A percentile compares a stretch with the other conserved stretches of the same genome.
These are phyloP conservation scores for Dunckerocampus dactyliophorus DNA, from an alignment of 2,113 vertebrate species.

Conservation along the genomic window DNA sequence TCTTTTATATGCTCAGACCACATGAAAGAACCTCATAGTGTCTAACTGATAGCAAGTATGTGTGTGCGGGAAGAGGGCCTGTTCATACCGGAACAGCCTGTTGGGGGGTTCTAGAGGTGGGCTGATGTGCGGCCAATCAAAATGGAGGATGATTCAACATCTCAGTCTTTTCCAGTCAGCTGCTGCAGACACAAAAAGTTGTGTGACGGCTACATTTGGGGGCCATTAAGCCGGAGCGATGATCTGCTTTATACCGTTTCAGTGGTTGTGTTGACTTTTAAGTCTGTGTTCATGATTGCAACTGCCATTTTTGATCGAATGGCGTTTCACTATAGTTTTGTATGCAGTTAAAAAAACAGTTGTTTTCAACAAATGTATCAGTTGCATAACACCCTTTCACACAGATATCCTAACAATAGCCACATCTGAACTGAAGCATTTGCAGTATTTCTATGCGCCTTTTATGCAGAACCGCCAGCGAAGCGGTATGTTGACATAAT, in stretches of 20 bases:
- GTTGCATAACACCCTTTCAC: too few relatives aligned
- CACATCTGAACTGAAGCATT: too few relatives aligned
- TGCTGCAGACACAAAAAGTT: slow-evolving; percentile 6
- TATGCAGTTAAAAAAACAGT: too few relatives aligned
- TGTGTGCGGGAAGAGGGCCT: slow-evolving; percentile 43
- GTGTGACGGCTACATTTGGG: background rate
- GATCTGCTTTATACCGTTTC: background rate
- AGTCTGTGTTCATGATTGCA: background rate
- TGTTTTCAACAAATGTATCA: too few relatives aligned
- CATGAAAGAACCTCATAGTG: slow-evolving; percentile 38
- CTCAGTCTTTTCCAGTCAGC: slow-evolving; percentile 26
- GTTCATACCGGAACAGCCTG: slow-evolving; percentile 54
- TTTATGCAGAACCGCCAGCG: too few relatives aligned
- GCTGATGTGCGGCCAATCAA: slow-evolving; percentile 52
- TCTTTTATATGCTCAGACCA: slow-evolving; percentile 31
- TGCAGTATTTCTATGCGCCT: too few relatives aligned
- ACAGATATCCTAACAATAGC: too few relatives aligned
- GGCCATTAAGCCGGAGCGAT: background rate
- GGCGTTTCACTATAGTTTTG: too few relatives aligned
- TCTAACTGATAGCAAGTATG: slow-evolving; percentile 4
- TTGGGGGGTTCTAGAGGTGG: slow-evolving; percentile 44
- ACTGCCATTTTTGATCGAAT: too few relatives aligned
- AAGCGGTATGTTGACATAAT: too few relatives aligned
- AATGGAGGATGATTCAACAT: slow-evolving; percentile 50
- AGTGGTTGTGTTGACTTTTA: background rate